A percentile compares a stretch with the other conserved stretches of the same genome.
Evolutionary conservation across 2,113 vertebrate species (phyloP).

Genomic region (Ciconia maguari): DNA sequence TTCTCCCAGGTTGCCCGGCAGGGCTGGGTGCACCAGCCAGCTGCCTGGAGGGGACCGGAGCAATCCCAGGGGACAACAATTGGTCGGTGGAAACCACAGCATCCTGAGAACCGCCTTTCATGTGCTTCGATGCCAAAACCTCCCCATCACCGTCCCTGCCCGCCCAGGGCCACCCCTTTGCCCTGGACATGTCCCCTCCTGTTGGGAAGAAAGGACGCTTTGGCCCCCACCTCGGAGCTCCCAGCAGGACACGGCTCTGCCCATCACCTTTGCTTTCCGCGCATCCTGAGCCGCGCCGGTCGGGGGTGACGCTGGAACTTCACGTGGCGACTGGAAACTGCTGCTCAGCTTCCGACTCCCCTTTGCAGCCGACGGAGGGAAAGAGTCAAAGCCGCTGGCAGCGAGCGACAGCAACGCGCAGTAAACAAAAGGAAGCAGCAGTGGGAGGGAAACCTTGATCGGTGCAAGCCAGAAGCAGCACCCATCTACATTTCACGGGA

Average conservation of each 20-base stretch:
- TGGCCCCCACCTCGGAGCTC: background rate
- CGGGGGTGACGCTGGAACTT: rapidly evolving
- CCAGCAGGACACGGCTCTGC: rapidly evolving
- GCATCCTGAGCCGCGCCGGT: rapidly evolving
- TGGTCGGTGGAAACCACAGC: background rate
- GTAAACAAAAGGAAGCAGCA: background rate
- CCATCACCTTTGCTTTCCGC: background rate
- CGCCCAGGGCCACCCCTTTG: background rate
- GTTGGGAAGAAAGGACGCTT: background rate
- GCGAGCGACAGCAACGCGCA: background rate
- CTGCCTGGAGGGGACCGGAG: background rate
- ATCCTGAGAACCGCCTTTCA: background rate
- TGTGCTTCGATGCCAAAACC: background rate
- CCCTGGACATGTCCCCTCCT: rapidly evolving
- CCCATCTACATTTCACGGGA: background rate
- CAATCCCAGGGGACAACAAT: background rate
- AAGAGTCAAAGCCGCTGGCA: background rate
- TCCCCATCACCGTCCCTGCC: rapidly evolving
- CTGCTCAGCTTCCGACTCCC: background rate
- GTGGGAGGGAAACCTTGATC: background rate
- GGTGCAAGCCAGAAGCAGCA: background rate
- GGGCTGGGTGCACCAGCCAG: background rate
- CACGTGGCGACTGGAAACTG: rapidly evolving
- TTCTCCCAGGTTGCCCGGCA: too few species aligned
- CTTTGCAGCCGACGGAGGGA: rapidly evolving